These are phyloP conservation scores for Ceyx margarethae DNA, from an alignment of 2,113 vertebrate genomes.

Conservation along the genomic window DNA sequence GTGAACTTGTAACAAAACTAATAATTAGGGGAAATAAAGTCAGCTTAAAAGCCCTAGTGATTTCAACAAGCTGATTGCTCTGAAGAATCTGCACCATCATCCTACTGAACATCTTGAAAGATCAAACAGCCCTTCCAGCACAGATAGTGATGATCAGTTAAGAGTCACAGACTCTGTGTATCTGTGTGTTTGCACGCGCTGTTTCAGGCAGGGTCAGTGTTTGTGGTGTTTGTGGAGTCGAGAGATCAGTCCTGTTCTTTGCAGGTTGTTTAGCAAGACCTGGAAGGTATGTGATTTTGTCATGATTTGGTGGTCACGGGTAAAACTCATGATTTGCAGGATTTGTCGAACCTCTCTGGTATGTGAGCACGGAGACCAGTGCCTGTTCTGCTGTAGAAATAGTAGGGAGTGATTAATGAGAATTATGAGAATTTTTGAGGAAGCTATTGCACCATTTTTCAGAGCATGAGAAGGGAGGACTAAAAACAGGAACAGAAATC, in stretches of 20 bases:
- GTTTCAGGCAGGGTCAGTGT: not conserved
- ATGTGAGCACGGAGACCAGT: not conserved
- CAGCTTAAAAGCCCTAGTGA: not conserved
- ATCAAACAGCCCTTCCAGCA: not conserved
- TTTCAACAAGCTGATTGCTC: not conserved
- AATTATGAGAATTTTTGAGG: not conserved
- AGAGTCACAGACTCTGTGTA: not conserved
- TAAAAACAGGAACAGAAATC: constrained; percentile 13
- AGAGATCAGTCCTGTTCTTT: not conserved
- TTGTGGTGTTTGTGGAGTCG: not conserved
- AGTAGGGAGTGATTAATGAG: not conserved
- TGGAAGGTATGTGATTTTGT: not conserved
- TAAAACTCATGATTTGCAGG: not conserved
- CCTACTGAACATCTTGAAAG: not conserved
- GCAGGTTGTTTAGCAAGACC: not conserved
- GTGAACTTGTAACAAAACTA: not conserved
- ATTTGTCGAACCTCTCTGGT: not conserved
- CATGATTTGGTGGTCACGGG: not conserved
- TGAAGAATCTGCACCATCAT: not conserved
- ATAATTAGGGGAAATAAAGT: not conserved
- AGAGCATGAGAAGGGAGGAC: not conserved
- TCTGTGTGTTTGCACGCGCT: not conserved
- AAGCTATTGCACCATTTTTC: not conserved
- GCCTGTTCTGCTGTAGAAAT: not conserved
- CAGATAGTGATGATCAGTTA: not conserved